Evolutionary conservation across 2,888 invertebrate species (phyloP).

Genomic region (Bugulina stolonifera): DNA sequence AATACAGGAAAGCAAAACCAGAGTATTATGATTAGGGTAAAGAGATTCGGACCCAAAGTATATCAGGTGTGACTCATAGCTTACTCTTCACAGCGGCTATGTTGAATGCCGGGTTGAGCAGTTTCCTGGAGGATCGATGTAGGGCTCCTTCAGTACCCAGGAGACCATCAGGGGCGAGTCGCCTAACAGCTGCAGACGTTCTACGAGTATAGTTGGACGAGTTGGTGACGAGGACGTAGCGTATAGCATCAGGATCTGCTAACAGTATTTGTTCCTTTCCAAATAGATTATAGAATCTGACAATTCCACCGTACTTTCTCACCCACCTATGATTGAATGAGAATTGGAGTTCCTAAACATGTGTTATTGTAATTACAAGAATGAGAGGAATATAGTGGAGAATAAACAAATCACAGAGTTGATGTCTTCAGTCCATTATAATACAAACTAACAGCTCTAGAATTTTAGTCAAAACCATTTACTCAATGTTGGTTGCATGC

Average conservation of each 20-base stretch:
- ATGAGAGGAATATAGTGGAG: too few species aligned
- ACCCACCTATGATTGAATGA: conserved; percentile 32
- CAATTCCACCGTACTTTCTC: conserved; percentile 33
- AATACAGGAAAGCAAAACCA: too few species aligned
- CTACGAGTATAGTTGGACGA: conserved; percentile 38
- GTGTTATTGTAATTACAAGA: too few species aligned
- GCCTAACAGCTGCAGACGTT: conserved; percentile 29
- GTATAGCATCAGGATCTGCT: conserved; percentile 39
- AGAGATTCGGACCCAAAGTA: too few species aligned
- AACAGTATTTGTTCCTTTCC: conserved; percentile 37
- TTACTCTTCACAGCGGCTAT: conserved; percentile 36
- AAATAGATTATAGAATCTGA: conserved; percentile 39
- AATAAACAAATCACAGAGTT: too few species aligned
- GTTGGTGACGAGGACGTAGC: conserved; percentile 40
- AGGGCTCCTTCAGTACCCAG: conserved; percentile 34
- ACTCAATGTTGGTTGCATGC: too few species aligned
- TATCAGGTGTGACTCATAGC: too few species aligned
- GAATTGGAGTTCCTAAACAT: too few species aligned
- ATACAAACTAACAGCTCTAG: too few species aligned
- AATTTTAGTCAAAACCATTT: too few species aligned
- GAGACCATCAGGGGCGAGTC: conserved; percentile 32
- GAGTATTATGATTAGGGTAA: too few species aligned
- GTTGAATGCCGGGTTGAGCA: conserved; percentile 40
- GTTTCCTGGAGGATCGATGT: conserved; percentile 37
- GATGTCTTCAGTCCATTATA: too few species aligned